These are phyloP conservation scores for Amblyteles armatorius DNA, from an alignment of 2,888 invertebrate genomes.

Conservation along the genomic window DNA sequence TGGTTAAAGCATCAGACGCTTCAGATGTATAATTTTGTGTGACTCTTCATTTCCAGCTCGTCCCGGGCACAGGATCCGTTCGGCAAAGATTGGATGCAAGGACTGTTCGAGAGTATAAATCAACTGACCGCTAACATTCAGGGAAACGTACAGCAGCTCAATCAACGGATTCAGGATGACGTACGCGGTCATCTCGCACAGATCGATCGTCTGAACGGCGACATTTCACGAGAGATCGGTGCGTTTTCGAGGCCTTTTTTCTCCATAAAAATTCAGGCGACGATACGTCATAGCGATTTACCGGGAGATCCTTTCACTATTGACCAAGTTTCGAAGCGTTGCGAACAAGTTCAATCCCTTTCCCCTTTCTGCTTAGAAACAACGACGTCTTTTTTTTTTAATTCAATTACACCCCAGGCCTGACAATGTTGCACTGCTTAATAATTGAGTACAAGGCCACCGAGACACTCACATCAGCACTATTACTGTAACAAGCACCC, in stretches of 20 bases:
- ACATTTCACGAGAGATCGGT: constrained; percentile 57
- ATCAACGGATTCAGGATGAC: constrained; percentile 63
- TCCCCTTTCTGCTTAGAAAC: constrained; percentile 23
- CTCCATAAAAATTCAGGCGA: background rate
- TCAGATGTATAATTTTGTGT: background rate
- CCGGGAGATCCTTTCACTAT: constrained; percentile 62
- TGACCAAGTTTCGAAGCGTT: constrained; percentile 60
- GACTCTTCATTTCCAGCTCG: constrained; percentile 48
- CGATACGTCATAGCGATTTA: constrained; percentile 15
- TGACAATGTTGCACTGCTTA: background rate
- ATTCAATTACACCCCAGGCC: background rate
- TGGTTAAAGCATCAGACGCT: background rate
- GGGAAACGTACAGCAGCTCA: constrained; percentile 63
- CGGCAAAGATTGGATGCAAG: constrained; percentile 58
- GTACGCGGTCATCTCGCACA: constrained; percentile 63
- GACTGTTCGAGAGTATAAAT: constrained; percentile 61
- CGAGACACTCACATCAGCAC: too few species aligned
- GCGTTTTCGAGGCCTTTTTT: constrained; percentile 19
- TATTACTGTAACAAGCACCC: too few species aligned
- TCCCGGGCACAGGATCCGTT: constrained; percentile 49
- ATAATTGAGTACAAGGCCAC: too few species aligned
- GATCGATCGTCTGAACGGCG: constrained; percentile 57
- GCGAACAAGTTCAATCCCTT: constrained; percentile 24
- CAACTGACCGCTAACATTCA: constrained; percentile 67
- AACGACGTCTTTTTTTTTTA: background rate